phyloP scores from a whole-genome alignment of 2,888 invertebrate species.

The Cryptocheilus praepositus region DNA sequence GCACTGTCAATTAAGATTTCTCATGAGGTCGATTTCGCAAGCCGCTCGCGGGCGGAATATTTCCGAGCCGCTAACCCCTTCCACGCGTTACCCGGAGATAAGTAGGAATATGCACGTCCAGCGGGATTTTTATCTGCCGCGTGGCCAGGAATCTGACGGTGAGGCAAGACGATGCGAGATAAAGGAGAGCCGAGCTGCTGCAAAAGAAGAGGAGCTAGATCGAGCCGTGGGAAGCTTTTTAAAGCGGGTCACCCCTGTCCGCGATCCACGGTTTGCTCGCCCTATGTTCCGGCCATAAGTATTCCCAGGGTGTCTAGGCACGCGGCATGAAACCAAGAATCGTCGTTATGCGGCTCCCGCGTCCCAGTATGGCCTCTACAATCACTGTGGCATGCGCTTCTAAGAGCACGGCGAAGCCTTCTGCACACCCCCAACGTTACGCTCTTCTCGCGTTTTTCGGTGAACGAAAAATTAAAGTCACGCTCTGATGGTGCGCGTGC shows the following conservation, averaged over 20 bases:
- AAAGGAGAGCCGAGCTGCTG: background rate
- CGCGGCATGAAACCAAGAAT: slow-evolving; percentile 60
- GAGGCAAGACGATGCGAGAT: background rate
- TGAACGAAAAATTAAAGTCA: too few relatives aligned
- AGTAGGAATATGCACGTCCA: background rate
- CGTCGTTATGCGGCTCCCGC: slow-evolving; percentile 62
- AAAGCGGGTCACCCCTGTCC: slow-evolving; percentile 8
- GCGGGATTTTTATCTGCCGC: slow-evolving; percentile 13
- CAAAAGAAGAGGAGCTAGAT: background rate
- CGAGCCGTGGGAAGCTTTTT: background rate
- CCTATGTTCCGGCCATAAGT: slow-evolving; percentile 45
- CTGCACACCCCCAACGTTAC: too few relatives aligned
- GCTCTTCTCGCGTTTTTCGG: too few relatives aligned
- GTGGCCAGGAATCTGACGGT: slow-evolving; percentile 9
- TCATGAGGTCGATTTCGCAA: too few relatives aligned
- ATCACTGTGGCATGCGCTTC: slow-evolving; percentile 63
- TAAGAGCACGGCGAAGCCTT: too few relatives aligned
- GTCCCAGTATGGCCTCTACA: slow-evolving; percentile 60
- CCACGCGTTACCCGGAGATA: background rate
- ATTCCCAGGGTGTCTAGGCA: slow-evolving; percentile 59
- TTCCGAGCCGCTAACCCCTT: too few relatives aligned
- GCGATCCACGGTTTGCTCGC: background rate
- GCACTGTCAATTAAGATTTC: too few relatives aligned
- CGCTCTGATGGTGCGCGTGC: too few relatives aligned
- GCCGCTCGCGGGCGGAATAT: too few relatives aligned